Percentiles rank a stretch among this genome's conserved stretches.
Evolutionary conservation across 2,113 vertebrate genomes (phyloP).

Genomic region (Ardeotis arabs): DNA sequence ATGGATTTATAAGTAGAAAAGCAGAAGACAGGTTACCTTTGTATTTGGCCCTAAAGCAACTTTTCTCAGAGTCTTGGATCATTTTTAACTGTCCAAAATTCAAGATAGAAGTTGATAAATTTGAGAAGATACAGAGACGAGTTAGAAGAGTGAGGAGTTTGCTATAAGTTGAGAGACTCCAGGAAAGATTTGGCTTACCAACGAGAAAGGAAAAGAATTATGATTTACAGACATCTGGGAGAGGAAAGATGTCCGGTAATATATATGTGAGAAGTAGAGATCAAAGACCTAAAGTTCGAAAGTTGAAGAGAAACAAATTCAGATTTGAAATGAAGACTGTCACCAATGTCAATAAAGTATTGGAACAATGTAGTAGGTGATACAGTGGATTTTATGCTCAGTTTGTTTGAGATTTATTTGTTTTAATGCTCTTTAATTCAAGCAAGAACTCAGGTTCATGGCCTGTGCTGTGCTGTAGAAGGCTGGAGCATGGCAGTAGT

Average conservation of each 20-base stretch:
- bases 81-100: not conserved
- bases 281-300: not conserved
- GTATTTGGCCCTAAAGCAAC: not conserved
- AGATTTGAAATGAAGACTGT: not conserved
- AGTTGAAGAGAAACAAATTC: not conserved
- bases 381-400: not conserved
- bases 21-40: not conserved
- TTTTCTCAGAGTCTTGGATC: not conserved
- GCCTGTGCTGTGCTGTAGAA: not conserved
- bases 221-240: not conserved
- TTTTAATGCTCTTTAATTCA: not conserved
- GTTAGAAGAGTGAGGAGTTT: not conserved
- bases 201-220: not conserved
- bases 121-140: not conserved
- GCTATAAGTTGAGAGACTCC: not conserved
- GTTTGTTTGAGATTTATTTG: not conserved
- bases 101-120: not conserved
- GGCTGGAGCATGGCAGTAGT: not conserved
- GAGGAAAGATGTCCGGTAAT: not conserved
- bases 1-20: not conserved
- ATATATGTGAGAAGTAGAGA: not conserved
- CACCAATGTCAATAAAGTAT: not conserved
- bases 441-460: not conserved
- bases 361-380: accelerated
- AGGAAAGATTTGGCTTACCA: not conserved